Base-by-base conservation (phyloP, 2,113 vertebrate genomes). In the Cyphomyrus plagiostoma region DNA sequence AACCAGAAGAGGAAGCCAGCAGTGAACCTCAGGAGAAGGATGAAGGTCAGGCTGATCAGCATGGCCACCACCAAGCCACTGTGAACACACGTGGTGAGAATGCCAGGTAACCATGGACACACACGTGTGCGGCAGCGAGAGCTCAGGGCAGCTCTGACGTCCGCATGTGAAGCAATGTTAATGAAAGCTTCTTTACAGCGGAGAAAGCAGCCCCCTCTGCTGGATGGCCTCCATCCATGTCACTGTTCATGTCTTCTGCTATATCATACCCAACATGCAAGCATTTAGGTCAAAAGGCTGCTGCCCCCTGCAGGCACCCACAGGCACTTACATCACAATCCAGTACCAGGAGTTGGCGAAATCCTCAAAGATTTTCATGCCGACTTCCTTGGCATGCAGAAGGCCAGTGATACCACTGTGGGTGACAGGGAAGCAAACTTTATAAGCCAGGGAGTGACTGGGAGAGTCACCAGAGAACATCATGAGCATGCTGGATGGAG, bases 331-430 rank as follows among this genome's bases (percentile, higher is more conserved):
- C 98, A 97, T 94, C 91, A 99, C 94, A 92, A 99, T 99, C 98
- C 98, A 99, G 91, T 96, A 95, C 98, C 98, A 99, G 86, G 97
- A 97, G 90, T 95, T 97, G 89, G 96, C 95, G 91, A 98, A 99
- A 93, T 99, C 98, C 94, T 99, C 98, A 95, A 98, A 97, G 92
- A 98, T 96, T 95, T 97, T 98, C 90, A 96, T 91, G 91, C 97
- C 96, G 89, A 98, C 86, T 92, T 97, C 95, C 94, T 96, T 97
- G 93, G 96, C 96, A 90, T 97, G 95, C 89, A 99, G 95, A 88
- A 98, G 94, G 91, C 92, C 95, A 94, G 96, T 96, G 91, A 99
- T 95, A 87, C 95, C 95, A 30, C 98, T 98, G 96, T 93, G 90
- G 39, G 70, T 0, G 15, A 48, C 56, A 91, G 45, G 19, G 74